A percentile compares a stretch with the other conserved stretches of the same genome.
Conservation (phyloP, 2,888 invertebrate species). For the Cheilosia vulpina region DNA sequence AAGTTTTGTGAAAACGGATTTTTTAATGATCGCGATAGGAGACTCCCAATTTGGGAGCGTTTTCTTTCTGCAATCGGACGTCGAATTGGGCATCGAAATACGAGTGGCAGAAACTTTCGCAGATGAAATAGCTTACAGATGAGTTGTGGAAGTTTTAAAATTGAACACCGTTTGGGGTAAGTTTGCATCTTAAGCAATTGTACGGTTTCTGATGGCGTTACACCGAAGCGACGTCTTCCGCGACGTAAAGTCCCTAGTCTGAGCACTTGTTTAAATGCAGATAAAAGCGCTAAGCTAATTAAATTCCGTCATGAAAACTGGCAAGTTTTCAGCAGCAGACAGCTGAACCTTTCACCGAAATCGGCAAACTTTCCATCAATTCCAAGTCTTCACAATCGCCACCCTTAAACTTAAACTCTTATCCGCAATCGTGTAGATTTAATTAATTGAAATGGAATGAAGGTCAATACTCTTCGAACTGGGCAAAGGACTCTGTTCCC, state of each 20-base stretch:
- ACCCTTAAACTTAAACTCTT: background rate
- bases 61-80: background rate
- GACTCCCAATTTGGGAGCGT: background rate
- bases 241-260: no score
- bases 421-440: background rate
- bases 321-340: no score
- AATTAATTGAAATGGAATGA: constrained; percentile 16
- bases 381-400: background rate
- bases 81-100: background rate
- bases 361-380: background rate
- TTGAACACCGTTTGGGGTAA: background rate
- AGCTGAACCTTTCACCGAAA: background rate
- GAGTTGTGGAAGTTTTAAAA: background rate
- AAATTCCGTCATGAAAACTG: no score
- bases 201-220: background rate
- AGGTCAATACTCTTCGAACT: constrained; percentile 1
- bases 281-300: no score
- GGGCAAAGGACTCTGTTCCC: background rate
- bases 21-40: constrained; percentile 14
- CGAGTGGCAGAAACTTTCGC: background rate
- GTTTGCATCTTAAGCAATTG: background rate
- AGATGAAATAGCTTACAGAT: background rate
- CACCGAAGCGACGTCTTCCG: background rate
- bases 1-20: constrained; percentile 25
- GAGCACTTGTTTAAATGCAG: no score